Conservation (phyloP, 2,888 invertebrate species). For the Kryphioiulus occultus region DNA sequence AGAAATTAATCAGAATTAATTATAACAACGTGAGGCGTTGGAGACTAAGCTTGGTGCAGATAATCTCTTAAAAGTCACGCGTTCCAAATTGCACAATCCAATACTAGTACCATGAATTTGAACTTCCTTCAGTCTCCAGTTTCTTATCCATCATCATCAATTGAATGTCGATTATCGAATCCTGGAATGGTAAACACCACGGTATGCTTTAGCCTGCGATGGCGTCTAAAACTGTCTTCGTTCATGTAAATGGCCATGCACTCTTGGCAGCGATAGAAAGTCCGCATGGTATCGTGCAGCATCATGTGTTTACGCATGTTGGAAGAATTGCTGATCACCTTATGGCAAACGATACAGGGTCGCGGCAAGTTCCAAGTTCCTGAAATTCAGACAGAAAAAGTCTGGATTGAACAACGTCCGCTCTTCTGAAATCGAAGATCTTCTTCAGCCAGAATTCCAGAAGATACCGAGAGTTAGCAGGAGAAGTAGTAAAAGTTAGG, state of each 20-base stretch:
- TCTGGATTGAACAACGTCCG: conserved; percentile 26
- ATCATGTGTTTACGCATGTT: conserved; percentile 54
- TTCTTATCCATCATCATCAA: neutral
- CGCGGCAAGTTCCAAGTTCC: conserved; percentile 52
- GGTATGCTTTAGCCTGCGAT: conserved; percentile 51
- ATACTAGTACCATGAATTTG: neutral
- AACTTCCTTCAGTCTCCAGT: conserved; percentile 20
- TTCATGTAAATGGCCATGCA: conserved; percentile 51
- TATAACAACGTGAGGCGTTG: too few relatives aligned
- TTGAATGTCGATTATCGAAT: neutral
- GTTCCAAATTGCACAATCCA: neutral
- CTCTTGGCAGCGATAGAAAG: conserved; percentile 49
- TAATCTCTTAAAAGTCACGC: too few relatives aligned
- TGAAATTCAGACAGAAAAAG: conserved; percentile 45
- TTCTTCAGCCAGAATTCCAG: neutral
- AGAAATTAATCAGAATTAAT: too few relatives aligned
- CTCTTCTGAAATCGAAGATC: neutral
- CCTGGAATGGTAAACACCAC: neutral
- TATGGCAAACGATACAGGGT: conserved; percentile 52
- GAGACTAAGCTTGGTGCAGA: too few relatives aligned
- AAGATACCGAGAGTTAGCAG: neutral
- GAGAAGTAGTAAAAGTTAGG: neutral
- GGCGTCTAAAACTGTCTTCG: conserved; percentile 53
- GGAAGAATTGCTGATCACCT: conserved; percentile 53
- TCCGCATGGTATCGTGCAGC: conserved; percentile 47